Base-by-base conservation (phyloP, 2,797 vertebrate genomes). In the Merluccius polli region DNA sequence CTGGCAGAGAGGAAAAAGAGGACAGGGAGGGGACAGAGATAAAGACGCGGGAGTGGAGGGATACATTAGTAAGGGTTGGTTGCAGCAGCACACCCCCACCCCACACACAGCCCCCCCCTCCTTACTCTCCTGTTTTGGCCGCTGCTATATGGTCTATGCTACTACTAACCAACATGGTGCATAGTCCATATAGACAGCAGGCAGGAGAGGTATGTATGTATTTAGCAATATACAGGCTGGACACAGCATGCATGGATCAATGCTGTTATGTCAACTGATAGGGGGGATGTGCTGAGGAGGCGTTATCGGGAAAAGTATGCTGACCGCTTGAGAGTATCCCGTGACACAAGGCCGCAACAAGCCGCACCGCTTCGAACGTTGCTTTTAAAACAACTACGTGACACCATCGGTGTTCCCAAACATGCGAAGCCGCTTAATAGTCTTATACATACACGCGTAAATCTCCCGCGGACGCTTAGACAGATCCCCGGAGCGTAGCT, bases 401-500 rank as follows among this genome's bases (percentile, higher is more conserved):
- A 48, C 44, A 4, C 44, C 44, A 18, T 48, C 18, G 44, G 44
- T 48, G 44, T 18, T 59, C 52, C 2, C 52, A n/a, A n/a, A 24
- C 7, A 59, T n/a, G n/a, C 10, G 21, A 24, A 59, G 52, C 52
- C 24, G 21, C 52, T 59, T 59, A 59, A 59, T 24, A 13, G 52
- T 59, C 52, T 59, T 21, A 48, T 48, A 48, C 52, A 24, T 24
- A n/a, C 52, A 59, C 15, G 16, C 44, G 6, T 59, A 2, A 59
- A 59, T 59, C 52, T 59, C 24, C 52, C 52, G 24, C 21, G 52
- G 52, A 24, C 82, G 69, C 81, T 77, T 71, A 73, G 77, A 78
- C 77, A 77, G 84, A 87, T 83, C 87, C 80, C 79, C 75, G 44
- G 10, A 78, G 82, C 83, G 81, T 83, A 80, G 88, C 80, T 84